Conservation (phyloP, 2,888 invertebrate genomes). For the Cyclophora albipunctata region DNA sequence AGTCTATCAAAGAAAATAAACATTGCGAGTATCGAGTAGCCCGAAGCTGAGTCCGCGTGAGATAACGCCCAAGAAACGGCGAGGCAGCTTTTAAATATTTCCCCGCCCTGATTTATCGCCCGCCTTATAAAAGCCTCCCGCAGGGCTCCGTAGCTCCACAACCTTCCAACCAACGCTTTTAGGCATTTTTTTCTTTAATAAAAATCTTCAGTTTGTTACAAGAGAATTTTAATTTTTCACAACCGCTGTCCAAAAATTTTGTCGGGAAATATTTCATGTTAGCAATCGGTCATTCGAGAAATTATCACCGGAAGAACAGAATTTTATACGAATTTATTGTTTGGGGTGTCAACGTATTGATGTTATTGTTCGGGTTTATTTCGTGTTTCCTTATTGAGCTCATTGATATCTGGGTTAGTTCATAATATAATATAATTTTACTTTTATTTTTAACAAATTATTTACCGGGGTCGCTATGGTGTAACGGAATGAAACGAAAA, state of each 20-base stretch:
- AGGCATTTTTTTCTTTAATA: conserved; percentile 41
- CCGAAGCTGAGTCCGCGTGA: conserved; percentile 32
- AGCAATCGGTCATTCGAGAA: conserved; percentile 45
- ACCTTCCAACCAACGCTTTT: conserved; percentile 32
- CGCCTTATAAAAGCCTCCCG: conserved; percentile 55
- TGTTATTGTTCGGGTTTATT: too few relatives aligned
- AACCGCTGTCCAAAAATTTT: conserved; percentile 42
- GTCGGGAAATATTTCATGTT: conserved; percentile 21
- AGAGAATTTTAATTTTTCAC: conserved; percentile 54
- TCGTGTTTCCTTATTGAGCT: too few relatives aligned
- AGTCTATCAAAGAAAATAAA: conserved; percentile 39
- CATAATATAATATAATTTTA: too few relatives aligned
- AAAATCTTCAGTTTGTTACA: conserved; percentile 34
- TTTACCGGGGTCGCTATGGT: too few relatives aligned
- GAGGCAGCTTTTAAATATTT: conserved; percentile 73
- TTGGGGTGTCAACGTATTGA: too few relatives aligned
- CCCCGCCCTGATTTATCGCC: conserved; percentile 66
- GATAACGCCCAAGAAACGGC: conserved; percentile 57
- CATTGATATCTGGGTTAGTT: too few relatives aligned
- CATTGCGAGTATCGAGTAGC: conserved; percentile 38
- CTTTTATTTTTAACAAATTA: too few relatives aligned
- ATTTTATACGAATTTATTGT: too few relatives aligned
- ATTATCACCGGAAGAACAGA: conserved; percentile 26
- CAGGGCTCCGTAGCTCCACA: conserved; percentile 25
- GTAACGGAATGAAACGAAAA: too few relatives aligned